Evolutionary conservation across 2,113 vertebrate genomes (phyloP).

Genomic region (Burhinus oedicnemus): DNA sequence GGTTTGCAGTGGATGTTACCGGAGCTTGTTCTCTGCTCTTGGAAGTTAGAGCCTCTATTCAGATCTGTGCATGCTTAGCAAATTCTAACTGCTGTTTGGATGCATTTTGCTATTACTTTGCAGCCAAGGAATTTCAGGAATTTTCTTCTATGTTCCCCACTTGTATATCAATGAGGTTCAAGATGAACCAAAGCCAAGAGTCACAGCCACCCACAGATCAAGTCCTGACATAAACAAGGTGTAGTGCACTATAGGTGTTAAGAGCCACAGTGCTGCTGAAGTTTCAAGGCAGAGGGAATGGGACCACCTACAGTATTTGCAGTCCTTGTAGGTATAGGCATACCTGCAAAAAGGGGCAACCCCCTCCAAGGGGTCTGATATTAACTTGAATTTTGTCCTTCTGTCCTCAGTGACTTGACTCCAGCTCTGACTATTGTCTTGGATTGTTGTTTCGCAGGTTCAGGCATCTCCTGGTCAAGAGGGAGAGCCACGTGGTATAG

Average conservation of each 20-base stretch:
- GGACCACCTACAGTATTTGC: neutral
- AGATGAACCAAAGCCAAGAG: conserved; percentile 6
- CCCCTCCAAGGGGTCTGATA: neutral
- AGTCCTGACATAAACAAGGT: neutral
- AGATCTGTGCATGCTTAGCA: conserved; percentile 34
- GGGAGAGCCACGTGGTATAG: neutral
- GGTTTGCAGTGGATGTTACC: neutral
- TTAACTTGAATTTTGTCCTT: neutral
- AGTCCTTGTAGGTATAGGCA: neutral
- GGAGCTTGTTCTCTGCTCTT: neutral
- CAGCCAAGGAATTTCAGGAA: conserved; percentile 73
- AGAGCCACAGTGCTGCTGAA: neutral
- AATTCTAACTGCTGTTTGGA: conserved; percentile 81
- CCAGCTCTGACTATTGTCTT: neutral
- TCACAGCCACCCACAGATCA: neutral
- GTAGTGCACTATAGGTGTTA: neutral
- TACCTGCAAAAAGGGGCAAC: neutral
- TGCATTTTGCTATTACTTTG: conserved; percentile 79
- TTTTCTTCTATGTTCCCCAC: neutral
- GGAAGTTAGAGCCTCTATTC: neutral
- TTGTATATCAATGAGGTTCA: neutral
- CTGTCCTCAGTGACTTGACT: neutral
- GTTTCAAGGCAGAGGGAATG: neutral
- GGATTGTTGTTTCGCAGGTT: accelerated
- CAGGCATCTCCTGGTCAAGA: neutral